Percentiles rank a stretch among this genome's conserved stretches.
These are phyloP conservation scores for Sebastes itinus DNA, from an alignment of 2,797 vertebrate genomes.

Conservation along the genomic window DNA sequence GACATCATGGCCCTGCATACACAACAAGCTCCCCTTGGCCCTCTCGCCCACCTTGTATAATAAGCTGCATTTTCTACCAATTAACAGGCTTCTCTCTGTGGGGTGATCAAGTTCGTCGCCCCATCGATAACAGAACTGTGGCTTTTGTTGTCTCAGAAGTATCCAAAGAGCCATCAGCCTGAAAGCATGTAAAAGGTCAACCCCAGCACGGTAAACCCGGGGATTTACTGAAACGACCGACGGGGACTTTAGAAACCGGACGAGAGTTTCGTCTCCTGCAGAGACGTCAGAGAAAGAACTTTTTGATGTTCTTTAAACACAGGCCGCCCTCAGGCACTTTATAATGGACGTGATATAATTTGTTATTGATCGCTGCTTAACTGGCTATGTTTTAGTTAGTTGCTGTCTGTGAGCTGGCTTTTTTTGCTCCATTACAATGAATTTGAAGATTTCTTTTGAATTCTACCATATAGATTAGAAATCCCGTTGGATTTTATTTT, in stretches of 20 bases:
- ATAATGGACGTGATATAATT: neutral
- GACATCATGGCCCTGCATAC: slow-evolving; percentile 13
- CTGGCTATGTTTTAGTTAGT: neutral
- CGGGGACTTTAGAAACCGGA: neutral
- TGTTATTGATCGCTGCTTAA: neutral
- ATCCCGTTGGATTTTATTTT: neutral
- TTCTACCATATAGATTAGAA: neutral
- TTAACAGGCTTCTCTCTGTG: slow-evolving; percentile 42
- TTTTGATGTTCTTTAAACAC: neutral
- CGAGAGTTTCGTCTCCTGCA: neutral
- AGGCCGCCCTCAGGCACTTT: neutral
- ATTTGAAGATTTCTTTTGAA: neutral
- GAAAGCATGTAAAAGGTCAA: slow-evolving; percentile 41
- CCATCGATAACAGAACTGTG: slow-evolving; percentile 15
- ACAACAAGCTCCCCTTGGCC: neutral
- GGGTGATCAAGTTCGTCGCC: slow-evolving; percentile 23
- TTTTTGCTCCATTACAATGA: neutral
- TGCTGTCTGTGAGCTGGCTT: neutral
- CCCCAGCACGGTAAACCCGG: neutral
- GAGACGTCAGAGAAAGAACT: neutral
- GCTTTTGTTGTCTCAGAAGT: slow-evolving; percentile 3
- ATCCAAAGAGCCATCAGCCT: slow-evolving; percentile 8
- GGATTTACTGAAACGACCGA: neutral
- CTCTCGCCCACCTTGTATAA: neutral
- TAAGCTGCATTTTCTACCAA: slow-evolving; percentile 36